Base-by-base conservation (phyloP, 2,797 vertebrate genomes). In the Phalloptychus januarius region DNA sequence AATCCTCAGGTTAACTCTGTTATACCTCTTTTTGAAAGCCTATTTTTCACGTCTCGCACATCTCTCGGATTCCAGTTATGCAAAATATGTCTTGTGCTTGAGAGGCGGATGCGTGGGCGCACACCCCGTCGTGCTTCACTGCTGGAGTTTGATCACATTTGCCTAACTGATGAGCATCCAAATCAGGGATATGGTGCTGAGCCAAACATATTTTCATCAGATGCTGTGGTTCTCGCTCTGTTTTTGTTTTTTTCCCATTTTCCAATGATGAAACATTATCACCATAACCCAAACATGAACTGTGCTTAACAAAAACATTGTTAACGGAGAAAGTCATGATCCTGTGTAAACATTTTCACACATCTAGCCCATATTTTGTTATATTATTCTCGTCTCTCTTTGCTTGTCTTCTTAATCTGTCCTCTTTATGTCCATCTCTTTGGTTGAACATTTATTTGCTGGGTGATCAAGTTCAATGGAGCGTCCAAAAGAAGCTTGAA, bases 361-460 rank as follows among this genome's bases (percentile, higher is more conserved):
- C 38, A 70, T 86, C 72, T 76, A 48, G 71, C 23, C 25, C 46
- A 7, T 72, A 65, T 82, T 54, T 79, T 83, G 83, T 79, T 81
- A 25, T 84, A 88, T 87, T 58, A 79, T 20, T 56, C 28, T 75
- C 3, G 50, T 25, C 79, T 54, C 74, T 79, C 86, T 74, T 82
- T 65, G 82, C 56, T 16, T 18, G 4, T 31, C 67, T 52, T 72
- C 71, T 84, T 61, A 58, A 54, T 87, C 75, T 77, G 16, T 25
- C 73, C 50, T 70, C 71, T 84, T 77, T 85, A 75, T 72, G 71
- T 86, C 74, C 80, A 79, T 89, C 74, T 88, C 83, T 80, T 84
- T 87, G 84, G 93, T 95, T 95, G 90, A 93, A 93, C 92, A 94
- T 95, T 96, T 93, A 95, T 93, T 93, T 93, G 88, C 85, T 78